phyloP scores from a whole-genome alignment of 2,113 vertebrate species.

The Megaceryle torquata region DNA sequence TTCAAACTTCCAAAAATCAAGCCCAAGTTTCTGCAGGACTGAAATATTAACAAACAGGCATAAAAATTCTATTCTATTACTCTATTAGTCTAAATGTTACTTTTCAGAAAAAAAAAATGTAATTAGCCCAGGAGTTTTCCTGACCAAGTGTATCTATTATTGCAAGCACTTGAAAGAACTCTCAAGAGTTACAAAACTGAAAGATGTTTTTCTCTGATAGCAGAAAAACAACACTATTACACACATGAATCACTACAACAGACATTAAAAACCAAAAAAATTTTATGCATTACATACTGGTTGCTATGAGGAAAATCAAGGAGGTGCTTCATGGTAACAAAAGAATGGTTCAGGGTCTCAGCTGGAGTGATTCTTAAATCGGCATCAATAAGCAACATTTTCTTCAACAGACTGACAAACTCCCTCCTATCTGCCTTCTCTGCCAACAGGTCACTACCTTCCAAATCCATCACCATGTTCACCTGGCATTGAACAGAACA shows the following conservation, averaged over 20 bases:
- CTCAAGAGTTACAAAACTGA: not conserved
- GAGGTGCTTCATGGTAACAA: slow-evolving; percentile 98
- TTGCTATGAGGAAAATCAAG: slow-evolving; percentile 97
- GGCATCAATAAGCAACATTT: slow-evolving; percentile 96
- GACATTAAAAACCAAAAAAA: not conserved
- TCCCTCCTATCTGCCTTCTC: slow-evolving; percentile 96
- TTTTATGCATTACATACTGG: slow-evolving; percentile 80
- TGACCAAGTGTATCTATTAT: not conserved
- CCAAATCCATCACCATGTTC: slow-evolving; percentile 98
- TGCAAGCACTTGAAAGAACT: not conserved
- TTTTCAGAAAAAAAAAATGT: not conserved
- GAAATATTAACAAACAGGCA: not conserved
- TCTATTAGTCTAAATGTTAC: not conserved
- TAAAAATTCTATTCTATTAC: not conserved
- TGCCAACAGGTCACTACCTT: slow-evolving; percentile 93
- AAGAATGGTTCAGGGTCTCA: slow-evolving; percentile 92
- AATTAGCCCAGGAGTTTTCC: not conserved
- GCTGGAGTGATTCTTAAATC: slow-evolving; percentile 91
- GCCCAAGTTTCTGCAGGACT: not conserved
- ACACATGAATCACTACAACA: not conserved
- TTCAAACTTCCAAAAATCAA: not conserved
- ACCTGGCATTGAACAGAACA: slow-evolving; percentile 77
- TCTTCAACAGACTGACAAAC: slow-evolving; percentile 96
- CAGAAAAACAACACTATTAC: not conserved
- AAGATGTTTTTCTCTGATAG: not conserved